These are phyloP conservation scores for Heliconius hermathena DNA, from an alignment of 1,140 invertebrate species.

Conservation along the genomic window DNA sequence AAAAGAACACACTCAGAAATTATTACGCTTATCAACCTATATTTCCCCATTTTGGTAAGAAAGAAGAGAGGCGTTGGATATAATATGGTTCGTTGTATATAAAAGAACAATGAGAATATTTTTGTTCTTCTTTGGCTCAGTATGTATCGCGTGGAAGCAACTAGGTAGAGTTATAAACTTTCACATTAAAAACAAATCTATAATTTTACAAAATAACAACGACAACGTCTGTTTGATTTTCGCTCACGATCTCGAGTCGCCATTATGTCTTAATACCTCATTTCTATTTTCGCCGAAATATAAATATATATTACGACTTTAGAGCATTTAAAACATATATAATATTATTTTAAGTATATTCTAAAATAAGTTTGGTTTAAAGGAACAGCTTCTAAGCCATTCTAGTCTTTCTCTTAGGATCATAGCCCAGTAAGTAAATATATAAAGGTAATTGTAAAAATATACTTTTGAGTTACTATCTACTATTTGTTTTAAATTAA, in stretches of 20 bases:
- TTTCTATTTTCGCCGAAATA: background rate
- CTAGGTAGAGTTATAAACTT: background rate
- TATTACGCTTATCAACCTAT: too few relatives aligned
- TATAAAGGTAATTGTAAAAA: background rate
- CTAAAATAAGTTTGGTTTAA: background rate
- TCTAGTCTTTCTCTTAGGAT: background rate
- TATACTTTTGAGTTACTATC: background rate
- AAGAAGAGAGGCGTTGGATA: too few relatives aligned
- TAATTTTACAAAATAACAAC: conserved; percentile 1
- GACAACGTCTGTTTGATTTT: background rate
- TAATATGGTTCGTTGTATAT: too few relatives aligned
- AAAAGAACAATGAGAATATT: background rate
- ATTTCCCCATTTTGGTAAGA: too few relatives aligned
- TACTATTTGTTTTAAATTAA: conserved; percentile 33
- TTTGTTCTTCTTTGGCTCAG: background rate
- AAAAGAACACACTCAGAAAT: too few relatives aligned
- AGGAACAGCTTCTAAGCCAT: background rate
- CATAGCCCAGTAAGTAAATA: background rate
- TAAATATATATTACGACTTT: too few relatives aligned
- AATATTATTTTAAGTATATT: too few relatives aligned
- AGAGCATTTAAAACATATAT: too few relatives aligned
- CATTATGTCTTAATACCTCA: background rate
- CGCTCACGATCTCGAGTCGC: background rate
- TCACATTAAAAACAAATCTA: conserved; percentile 6
- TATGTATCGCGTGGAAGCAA: background rate